Base-by-base conservation (phyloP, 2,113 vertebrate genomes). In the Nyctibius bracteatus region DNA sequence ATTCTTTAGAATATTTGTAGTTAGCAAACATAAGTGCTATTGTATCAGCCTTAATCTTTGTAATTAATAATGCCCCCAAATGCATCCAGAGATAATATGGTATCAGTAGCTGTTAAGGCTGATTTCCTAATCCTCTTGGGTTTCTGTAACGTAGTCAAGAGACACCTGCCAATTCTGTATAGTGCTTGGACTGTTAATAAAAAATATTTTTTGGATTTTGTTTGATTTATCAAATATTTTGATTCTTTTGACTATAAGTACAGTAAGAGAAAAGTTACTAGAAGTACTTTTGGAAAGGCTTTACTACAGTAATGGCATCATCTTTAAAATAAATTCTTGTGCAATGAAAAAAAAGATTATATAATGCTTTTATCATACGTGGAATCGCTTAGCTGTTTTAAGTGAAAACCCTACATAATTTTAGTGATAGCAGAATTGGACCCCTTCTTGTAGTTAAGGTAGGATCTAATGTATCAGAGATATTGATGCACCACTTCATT, bases 21-120 rank as follows among this genome's bases (percentile, higher is more conserved):
- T 63, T 91, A 70, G 80, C 12, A 33, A 93, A 77, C 8, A 3
- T 52, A 81, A 84, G 57, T 71, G 30, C 23, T 86, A 15, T 65
- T 90, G 11, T 81, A 65, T 94, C 54, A 89, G 20, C 27, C 28
- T 49, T 90, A 77, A 71, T 85, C 15, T 57, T 52, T 55, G 47
- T 80, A 71, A 84, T 41, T 92, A 87, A 81, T 81, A 47, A 47
- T 74, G n/a, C 91, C 27, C 70, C 54, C 78, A 88, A 87, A 72
- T 75, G 44, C 51, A 61, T 70, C 23, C 68, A 51, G 58, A 85
- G 47, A 65, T 57, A 85, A 65, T 44, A 65, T 6, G 39, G 10
- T 74, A 67, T 92, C 22, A 74, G 8, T 24, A 83, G 28, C 39
- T 93, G 15, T 88, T 85, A 90, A 85, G 33, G 27, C 51, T 91